Conservation (phyloP, 2,888 invertebrate genomes). For the Pterostichus madidus region DNA sequence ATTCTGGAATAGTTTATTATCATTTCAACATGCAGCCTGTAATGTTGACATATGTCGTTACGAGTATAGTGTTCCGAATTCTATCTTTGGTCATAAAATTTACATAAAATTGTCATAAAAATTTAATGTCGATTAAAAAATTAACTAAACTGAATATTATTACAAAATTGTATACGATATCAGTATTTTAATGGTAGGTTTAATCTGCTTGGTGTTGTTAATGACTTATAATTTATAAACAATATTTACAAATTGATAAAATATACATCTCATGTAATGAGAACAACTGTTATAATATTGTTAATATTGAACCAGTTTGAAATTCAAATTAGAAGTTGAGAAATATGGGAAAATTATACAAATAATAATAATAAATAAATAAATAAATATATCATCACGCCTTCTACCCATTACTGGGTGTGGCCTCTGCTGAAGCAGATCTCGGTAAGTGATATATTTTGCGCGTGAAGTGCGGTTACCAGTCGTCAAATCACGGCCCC, state of each 20-base stretch:
- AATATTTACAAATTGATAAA: constrained; percentile 26
- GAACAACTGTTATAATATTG: constrained; percentile 2
- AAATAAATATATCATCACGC: no score
- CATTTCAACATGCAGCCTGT: constrained; percentile 37
- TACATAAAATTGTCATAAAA: constrained; percentile 51
- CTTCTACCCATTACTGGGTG: no score
- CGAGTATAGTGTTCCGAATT: constrained; percentile 29
- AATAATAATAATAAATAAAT: no score
- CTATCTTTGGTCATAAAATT: constrained; percentile 40
- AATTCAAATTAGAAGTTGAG: no score
- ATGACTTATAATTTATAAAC: background rate
- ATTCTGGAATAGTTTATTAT: constrained; percentile 18
- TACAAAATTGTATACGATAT: constrained; percentile 36
- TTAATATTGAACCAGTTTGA: background rate
- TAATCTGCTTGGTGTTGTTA: background rate
- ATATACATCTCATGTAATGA: constrained; percentile 8
- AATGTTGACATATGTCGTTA: constrained; percentile 49
- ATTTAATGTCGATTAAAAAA: constrained; percentile 51
- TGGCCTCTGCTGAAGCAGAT: no score
- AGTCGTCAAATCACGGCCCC: no score
- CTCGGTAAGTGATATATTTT: no score
- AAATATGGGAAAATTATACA: no score
- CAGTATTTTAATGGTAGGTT: background rate
- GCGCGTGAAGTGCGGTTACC: no score
- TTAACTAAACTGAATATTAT: constrained; percentile 43